These are phyloP conservation scores for Channa argus DNA, from an alignment of 2,113 vertebrate species.

Conservation along the genomic window DNA sequence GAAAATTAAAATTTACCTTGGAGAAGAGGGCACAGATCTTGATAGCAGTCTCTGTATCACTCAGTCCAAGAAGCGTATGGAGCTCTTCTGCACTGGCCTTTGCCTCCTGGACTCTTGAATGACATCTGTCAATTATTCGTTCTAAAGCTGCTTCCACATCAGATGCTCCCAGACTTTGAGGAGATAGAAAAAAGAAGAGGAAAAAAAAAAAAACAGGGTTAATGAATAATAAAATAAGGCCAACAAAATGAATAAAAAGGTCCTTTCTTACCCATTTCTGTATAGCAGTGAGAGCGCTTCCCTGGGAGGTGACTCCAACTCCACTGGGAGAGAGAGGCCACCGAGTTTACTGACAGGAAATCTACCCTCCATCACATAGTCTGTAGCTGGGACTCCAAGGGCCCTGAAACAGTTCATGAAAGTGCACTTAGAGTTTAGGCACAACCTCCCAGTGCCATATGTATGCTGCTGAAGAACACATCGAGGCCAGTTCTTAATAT, in stretches of 20 bases:
- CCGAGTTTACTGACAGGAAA: conserved; percentile 85
- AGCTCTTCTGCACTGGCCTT: conserved; percentile 63
- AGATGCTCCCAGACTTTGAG: conserved; percentile 44
- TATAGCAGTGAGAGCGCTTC: conserved; percentile 72
- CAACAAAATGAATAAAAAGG: background rate
- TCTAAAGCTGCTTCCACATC: conserved; percentile 55
- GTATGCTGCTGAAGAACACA: too few species aligned
- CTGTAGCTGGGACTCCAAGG: conserved; percentile 86
- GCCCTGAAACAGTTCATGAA: conserved; percentile 71
- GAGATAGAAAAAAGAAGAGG: background rate
- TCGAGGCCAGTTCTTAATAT: too few species aligned
- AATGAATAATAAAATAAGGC: too few species aligned
- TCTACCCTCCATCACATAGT: conserved; percentile 87
- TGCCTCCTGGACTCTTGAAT: conserved; percentile 24
- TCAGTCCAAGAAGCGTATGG: conserved; percentile 62
- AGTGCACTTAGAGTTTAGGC: too few species aligned
- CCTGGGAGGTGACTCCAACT: conserved; percentile 85
- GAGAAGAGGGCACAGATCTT: conserved; percentile 73
- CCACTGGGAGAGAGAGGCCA: conserved; percentile 84
- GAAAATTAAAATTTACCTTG: conserved; percentile 65
- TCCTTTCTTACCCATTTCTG: conserved; percentile 51
- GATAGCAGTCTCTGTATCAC: conserved; percentile 46
- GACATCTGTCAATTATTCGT: conserved; percentile 75
- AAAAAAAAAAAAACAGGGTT: background rate
- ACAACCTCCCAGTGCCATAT: too few species aligned